Evolutionary conservation across 1,140 invertebrate genomes (phyloP).

Genomic region (Drosophila subpulchrella): DNA sequence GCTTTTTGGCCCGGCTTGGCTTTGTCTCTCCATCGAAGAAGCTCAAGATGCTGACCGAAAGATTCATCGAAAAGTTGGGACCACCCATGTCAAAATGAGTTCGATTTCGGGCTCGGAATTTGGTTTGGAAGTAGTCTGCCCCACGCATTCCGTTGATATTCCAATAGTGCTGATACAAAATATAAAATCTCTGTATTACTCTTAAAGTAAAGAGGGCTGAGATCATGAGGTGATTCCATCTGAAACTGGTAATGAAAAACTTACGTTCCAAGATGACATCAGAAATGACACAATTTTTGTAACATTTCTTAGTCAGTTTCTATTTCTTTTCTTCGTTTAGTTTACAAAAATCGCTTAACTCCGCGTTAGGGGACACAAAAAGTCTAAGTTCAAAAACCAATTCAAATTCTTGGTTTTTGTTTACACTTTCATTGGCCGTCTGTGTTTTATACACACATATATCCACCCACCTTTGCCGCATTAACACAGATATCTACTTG

Average conservation of each 20-base stretch:
- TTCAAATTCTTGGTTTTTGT: neutral
- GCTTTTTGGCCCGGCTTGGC: conserved; percentile 10
- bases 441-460: neutral
- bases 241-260: neutral
- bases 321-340: no score
- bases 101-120: neutral
- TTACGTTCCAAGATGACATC: conserved; percentile 3
- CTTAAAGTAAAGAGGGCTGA: neutral
- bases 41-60: conserved; percentile 21
- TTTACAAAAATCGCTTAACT: neutral
- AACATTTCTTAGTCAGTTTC: neutral
- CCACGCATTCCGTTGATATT: neutral
- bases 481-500: conserved; percentile 19
- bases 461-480: conserved; percentile 5
- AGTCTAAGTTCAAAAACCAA: conserved; percentile 52
- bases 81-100: conserved; percentile 20
- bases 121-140: neutral
- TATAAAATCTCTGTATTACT: neutral
- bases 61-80: neutral
- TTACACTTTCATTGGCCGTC: conserved; percentile 1
- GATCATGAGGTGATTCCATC: neutral
- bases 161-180: neutral
- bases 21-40: conserved; percentile 18
- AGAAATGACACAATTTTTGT: neutral
- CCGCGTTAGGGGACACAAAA: conserved; percentile 14